These are phyloP conservation scores for Chrysodeixis includens DNA, from an alignment of 2,888 invertebrate genomes.

Conservation along the genomic window DNA sequence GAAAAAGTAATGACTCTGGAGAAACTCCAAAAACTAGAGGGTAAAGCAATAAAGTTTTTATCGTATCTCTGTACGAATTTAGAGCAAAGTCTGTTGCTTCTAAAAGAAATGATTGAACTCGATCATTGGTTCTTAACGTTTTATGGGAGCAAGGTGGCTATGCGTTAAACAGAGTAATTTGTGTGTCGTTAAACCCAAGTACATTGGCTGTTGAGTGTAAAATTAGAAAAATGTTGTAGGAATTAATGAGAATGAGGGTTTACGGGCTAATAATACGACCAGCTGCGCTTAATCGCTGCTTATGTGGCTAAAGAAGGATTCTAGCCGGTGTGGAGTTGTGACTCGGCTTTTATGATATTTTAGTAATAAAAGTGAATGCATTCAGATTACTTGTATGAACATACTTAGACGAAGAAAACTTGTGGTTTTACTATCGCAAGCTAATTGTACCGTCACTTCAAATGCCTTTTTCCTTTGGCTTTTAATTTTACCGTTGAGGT, in stretches of 20 bases:
- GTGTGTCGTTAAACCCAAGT: slow-evolving; percentile 51
- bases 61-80: slow-evolving; percentile 41
- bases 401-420: neutral
- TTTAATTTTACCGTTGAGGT: too few relatives aligned
- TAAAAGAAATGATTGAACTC: slow-evolving; percentile 43
- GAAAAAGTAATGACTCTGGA: slow-evolving; percentile 32
- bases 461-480: too few relatives aligned
- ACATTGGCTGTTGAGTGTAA: slow-evolving; percentile 40
- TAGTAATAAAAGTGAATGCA: neutral
- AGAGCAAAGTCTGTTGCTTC: slow-evolving; percentile 35
- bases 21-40: slow-evolving; percentile 12
- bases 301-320: slow-evolving; percentile 12
- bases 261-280: slow-evolving; percentile 22
- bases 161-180: slow-evolving; percentile 51
- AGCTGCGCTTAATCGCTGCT: slow-evolving; percentile 38
- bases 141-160: slow-evolving; percentile 45
- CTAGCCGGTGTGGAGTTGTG: neutral
- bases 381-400: neutral
- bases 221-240: slow-evolving; percentile 49
- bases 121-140: slow-evolving; percentile 35
- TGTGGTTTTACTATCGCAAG: neutral
- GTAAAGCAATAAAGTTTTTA: slow-evolving; percentile 35
- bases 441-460: too few relatives aligned
- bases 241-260: slow-evolving; percentile 32
- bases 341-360: neutral